A percentile compares a stretch with the other conserved stretches of the same genome.
Conservation (phyloP, 2,113 vertebrate genomes). For the Redunca redunca region DNA sequence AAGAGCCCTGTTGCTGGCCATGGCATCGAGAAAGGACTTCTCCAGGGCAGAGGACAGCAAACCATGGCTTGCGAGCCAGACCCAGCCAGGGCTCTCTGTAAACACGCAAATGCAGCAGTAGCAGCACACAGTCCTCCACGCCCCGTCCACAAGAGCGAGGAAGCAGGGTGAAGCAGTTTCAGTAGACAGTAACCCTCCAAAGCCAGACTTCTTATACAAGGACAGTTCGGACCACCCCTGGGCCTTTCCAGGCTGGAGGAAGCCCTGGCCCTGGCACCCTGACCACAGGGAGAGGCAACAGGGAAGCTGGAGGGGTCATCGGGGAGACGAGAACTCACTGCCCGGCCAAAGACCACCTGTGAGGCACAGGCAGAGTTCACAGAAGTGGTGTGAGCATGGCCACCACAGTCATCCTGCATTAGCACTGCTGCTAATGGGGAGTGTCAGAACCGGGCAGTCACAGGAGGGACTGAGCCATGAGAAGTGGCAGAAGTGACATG, state of each 20-base stretch:
- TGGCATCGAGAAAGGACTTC: not conserved
- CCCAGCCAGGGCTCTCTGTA: not conserved
- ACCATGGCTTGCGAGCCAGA: not conserved
- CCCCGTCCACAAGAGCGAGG: fast-evolving
- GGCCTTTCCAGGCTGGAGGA: not conserved
- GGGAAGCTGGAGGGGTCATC: not conserved
- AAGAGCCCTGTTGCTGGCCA: not conserved
- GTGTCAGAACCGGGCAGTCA: not conserved
- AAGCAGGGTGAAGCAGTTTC: not conserved
- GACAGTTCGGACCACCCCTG: not conserved
- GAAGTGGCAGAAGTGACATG: not conserved
- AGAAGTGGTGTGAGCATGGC: not conserved
- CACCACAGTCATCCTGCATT: not conserved
- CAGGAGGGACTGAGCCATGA: not conserved
- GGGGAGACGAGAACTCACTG: fast-evolving
- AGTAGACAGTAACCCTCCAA: not conserved
- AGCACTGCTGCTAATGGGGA: not conserved
- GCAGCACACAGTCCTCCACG: not conserved
- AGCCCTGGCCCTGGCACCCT: not conserved
- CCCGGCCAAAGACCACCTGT: not conserved
- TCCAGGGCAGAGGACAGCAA: not conserved
- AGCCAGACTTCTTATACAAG: not conserved
- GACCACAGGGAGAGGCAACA: fast-evolving
- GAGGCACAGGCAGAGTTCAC: not conserved
- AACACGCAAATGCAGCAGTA: not conserved